These are phyloP conservation scores for Galago senegalensis DNA, from an alignment of 2,797 vertebrate genomes.

Conservation along the genomic window DNA sequence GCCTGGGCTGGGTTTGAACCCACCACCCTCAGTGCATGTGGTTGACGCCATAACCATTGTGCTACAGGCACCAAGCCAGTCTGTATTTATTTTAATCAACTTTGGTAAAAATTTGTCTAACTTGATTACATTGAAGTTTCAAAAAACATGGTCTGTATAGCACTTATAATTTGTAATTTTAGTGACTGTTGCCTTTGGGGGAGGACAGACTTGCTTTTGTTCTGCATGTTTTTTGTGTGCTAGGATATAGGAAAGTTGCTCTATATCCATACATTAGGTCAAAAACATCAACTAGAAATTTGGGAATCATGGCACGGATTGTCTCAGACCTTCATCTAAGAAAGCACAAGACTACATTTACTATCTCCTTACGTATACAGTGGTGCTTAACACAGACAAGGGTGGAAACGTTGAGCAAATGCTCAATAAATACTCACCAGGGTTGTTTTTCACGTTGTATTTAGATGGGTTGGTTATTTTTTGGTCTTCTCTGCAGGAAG, in stretches of 20 bases:
- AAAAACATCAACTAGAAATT: neutral
- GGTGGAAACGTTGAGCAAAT: neutral
- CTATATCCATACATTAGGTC: neutral
- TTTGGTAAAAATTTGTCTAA: neutral
- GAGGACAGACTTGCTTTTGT: neutral
- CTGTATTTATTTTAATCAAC: neutral
- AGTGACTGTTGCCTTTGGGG: neutral
- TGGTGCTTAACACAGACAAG: neutral
- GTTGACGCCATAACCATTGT: no score
- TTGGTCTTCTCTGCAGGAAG: neutral
- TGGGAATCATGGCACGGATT: neutral
- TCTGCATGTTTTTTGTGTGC: neutral
- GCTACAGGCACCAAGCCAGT: neutral
- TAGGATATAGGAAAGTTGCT: neutral
- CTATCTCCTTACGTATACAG: neutral
- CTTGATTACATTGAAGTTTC: neutral
- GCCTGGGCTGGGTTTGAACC: no score
- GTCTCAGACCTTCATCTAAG: neutral
- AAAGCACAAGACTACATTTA: neutral
- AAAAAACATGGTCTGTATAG: neutral
- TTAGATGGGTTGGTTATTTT: neutral
- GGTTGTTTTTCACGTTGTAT: neutral
- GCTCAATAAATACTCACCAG: neutral
- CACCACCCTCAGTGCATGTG: no score
- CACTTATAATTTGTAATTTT: neutral